These are phyloP conservation scores for Petrocephalus sullivani DNA, from an alignment of 2,797 vertebrate species.

Conservation along the genomic window DNA sequence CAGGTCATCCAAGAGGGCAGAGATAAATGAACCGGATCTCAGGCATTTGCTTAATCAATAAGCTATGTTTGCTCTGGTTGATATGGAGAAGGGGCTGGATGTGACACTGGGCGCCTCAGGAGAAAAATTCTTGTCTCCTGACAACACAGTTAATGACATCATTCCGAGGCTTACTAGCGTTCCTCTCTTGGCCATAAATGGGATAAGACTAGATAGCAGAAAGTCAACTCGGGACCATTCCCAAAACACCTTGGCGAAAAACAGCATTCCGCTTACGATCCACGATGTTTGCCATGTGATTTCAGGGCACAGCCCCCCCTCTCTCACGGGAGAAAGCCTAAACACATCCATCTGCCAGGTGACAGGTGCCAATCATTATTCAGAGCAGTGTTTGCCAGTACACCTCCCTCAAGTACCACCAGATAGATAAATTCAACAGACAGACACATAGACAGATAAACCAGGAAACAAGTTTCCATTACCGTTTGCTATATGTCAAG, in stretches of 20 bases:
- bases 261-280: background rate
- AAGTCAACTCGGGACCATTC: background rate
- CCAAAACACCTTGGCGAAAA: constrained; percentile 8
- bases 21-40: background rate
- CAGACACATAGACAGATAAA: background rate
- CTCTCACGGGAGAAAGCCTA: background rate
- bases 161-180: background rate
- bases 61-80: background rate
- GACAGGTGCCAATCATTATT: background rate
- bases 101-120: background rate
- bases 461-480: background rate
- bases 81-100: background rate
- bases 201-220: background rate
- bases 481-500: background rate
- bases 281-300: background rate
- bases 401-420: background rate
- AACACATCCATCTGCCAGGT: background rate
- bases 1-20: background rate
- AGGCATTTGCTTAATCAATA: background rate
- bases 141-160: constrained; percentile 7
- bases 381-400: background rate
- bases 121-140: constrained; percentile 5
- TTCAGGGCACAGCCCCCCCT: background rate
- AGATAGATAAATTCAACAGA: background rate
- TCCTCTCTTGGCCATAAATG: background rate